Conservation (phyloP, 2,113 vertebrate species). For the Cyanoderma ruficeps region DNA sequence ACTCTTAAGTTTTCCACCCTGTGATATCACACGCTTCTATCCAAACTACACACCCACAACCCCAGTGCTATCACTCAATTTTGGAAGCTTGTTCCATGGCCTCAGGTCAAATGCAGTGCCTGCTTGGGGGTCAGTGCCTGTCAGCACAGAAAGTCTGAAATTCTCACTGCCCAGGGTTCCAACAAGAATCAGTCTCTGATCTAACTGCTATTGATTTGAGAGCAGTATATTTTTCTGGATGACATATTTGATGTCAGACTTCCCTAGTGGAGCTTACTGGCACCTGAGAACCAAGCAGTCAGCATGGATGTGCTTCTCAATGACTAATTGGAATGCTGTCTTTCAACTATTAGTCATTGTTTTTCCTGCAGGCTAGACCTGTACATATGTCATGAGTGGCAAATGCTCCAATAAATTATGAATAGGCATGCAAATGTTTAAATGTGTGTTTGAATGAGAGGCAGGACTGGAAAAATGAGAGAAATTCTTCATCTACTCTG, state of each 20-base stretch:
- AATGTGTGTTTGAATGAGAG: slow-evolving; percentile 32
- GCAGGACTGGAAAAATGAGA: not conserved
- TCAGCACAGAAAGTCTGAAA: too few species aligned
- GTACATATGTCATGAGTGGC: slow-evolving; percentile 11
- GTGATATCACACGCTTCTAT: too few species aligned
- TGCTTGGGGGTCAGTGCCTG: too few species aligned
- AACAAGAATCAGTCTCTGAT: not conserved
- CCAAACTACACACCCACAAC: too few species aligned
- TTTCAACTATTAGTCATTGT: slow-evolving; percentile 48
- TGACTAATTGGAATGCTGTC: slow-evolving; percentile 50
- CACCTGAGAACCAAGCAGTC: not conserved
- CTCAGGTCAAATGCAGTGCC: too few species aligned
- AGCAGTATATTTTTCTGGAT: not conserved
- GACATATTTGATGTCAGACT: slow-evolving; percentile 17
- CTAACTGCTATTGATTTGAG: not conserved
- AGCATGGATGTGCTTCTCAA: not conserved
- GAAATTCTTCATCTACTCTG: slow-evolving; percentile 1
- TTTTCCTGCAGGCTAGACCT: slow-evolving; percentile 53
- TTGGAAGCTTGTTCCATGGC: too few species aligned
- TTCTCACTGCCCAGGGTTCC: too few species aligned
- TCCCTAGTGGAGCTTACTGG: not conserved
- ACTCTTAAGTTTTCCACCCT: too few species aligned
- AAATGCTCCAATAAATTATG: slow-evolving; percentile 52
- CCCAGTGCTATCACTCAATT: too few species aligned
- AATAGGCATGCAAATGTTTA: slow-evolving; percentile 40